Conservation (phyloP, 1,140 invertebrate genomes). For the Platyscapa corneri region DNA sequence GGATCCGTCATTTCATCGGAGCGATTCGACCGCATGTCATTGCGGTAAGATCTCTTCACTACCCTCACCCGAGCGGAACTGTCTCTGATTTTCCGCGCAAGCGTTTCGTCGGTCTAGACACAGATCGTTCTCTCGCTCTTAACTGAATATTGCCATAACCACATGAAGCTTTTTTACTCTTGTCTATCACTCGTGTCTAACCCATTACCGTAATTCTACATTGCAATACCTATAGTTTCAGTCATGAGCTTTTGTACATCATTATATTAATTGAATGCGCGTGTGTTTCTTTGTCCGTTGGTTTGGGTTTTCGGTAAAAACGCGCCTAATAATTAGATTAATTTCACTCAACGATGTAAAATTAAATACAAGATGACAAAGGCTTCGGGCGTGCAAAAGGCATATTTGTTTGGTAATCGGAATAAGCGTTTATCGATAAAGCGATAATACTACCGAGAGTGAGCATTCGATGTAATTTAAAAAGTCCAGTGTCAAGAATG, state of each 20-base stretch:
- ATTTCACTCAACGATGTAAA: too few species aligned
- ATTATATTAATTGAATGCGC: neutral
- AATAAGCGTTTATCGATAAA: too few species aligned
- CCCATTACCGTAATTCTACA: conserved; percentile 24
- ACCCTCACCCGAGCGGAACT: conserved; percentile 48
- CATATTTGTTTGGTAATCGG: too few species aligned
- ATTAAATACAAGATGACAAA: too few species aligned
- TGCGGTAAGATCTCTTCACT: conserved; percentile 72
- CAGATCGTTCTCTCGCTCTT: conserved; percentile 26
- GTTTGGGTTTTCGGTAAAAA: neutral
- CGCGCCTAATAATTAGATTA: neutral
- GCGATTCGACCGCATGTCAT: conserved; percentile 73
- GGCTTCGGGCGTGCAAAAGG: too few species aligned
- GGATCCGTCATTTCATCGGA: conserved; percentile 74
- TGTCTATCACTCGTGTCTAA: conserved; percentile 50
- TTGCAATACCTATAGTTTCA: neutral
- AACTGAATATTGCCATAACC: conserved; percentile 43
- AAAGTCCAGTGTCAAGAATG: too few species aligned
- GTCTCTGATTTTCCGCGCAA: conserved; percentile 71
- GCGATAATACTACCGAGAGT: too few species aligned
- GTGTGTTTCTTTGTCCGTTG: too few species aligned
- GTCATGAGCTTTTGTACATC: neutral
- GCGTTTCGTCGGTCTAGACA: conserved; percentile 47
- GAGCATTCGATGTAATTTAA: too few species aligned
- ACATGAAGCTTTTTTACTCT: conserved; percentile 38